Evolutionary conservation across 2,888 invertebrate genomes (phyloP).

Genomic region (Hymenopus coronatus): DNA sequence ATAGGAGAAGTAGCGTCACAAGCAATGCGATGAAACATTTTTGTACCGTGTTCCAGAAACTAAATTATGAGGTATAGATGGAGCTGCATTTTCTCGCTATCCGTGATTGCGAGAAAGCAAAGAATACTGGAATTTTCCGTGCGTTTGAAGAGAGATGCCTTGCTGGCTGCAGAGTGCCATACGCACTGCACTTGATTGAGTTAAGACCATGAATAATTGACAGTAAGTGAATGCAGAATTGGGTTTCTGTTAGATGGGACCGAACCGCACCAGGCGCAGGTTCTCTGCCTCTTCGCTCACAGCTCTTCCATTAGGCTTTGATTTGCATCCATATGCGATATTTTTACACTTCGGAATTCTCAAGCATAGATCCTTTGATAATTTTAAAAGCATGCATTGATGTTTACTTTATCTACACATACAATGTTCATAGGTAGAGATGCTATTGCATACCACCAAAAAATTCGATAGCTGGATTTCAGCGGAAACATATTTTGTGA

Average conservation of each 20-base stretch:
- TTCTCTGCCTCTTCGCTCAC: background rate
- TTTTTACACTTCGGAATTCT: too few relatives aligned
- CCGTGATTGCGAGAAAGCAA: background rate
- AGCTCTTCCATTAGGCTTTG: too few relatives aligned
- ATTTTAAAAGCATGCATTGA: too few relatives aligned
- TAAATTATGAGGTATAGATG: background rate
- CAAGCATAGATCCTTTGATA: too few relatives aligned
- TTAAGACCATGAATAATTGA: background rate
- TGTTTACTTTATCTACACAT: too few relatives aligned
- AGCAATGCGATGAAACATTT: background rate
- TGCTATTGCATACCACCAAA: too few relatives aligned
- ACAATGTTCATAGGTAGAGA: too few relatives aligned
- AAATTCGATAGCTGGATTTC: too few relatives aligned
- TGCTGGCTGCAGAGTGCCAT: background rate
- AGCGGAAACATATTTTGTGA: too few relatives aligned
- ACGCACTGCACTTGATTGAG: background rate
- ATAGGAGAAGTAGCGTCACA: background rate
- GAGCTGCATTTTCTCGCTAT: background rate
- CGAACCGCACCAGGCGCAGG: background rate
- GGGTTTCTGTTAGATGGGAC: background rate
- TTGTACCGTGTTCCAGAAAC: background rate
- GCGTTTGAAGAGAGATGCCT: background rate
- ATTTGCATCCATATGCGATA: too few relatives aligned
- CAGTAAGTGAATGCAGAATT: background rate
- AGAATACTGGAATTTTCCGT: background rate